These are phyloP conservation scores for Zenarchopterus dispar DNA, from an alignment of 2,797 vertebrate species.

Conservation along the genomic window DNA sequence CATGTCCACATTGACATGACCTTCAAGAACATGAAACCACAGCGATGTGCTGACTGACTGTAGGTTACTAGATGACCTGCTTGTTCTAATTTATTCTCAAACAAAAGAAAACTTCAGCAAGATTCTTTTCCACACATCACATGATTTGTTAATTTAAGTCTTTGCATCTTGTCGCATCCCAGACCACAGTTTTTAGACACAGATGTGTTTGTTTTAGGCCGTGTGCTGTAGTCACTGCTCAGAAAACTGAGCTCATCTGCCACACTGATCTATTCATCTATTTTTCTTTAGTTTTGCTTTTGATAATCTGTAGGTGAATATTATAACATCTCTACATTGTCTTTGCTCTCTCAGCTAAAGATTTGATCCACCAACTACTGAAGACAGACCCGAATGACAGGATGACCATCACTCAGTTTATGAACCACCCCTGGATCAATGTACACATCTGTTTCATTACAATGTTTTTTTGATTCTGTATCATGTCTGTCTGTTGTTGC, in stretches of 20 bases:
- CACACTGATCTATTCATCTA: background rate
- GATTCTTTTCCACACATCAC: background rate
- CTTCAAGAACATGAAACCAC: constrained; percentile 26
- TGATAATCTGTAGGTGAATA: background rate
- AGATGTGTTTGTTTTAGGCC: background rate
- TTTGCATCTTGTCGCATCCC: no score
- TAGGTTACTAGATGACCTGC: constrained; percentile 1
- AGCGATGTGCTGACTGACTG: background rate
- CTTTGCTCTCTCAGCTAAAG: constrained; percentile 84
- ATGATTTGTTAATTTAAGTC: background rate
- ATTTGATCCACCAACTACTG: constrained; percentile 92
- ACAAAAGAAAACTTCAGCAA: constrained; percentile 1
- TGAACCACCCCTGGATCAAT: constrained; percentile 98
- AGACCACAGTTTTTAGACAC: no score
- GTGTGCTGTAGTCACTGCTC: no score
- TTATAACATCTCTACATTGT: constrained; percentile 3
- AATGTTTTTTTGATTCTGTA: background rate
- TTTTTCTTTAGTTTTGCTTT: background rate
- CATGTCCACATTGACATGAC: background rate
- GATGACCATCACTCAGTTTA: constrained; percentile 94
- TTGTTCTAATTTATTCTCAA: background rate
- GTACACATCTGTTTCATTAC: constrained; percentile 76
- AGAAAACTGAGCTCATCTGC: background rate
- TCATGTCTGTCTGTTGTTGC: background rate
- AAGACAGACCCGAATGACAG: constrained; percentile 97